Evolutionary conservation across 2,888 invertebrate species (phyloP), one percentile per base, ranked within the genome.

Genomic region (Lasioglossum morio): DNA sequence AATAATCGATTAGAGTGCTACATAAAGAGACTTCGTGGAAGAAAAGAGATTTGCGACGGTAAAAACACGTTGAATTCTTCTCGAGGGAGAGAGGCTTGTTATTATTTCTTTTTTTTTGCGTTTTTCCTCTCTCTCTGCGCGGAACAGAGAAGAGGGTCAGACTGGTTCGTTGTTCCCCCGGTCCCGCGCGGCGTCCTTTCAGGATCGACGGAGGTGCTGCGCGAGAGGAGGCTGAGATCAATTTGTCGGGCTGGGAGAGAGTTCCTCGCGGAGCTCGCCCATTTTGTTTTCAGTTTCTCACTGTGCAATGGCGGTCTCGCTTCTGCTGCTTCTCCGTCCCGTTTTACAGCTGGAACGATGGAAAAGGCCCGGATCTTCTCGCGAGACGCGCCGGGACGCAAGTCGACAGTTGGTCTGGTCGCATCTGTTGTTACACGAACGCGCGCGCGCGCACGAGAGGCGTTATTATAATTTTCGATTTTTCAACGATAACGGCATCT

Each of bases 111-210:
- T 34, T 34, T 66, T 69, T 69, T 81, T 66, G 79, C 76, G 76
- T 81, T 72, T 72, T 77, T 79, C 78, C 72, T 37, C 40, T 73
- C 77, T 70, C 82, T 83, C 79, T 81, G 81, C 70, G 82, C 80
- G 73, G 82, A 84, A 82, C 57, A 78, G 78, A 84, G 84, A 75
- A 87, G 84, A 82, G 89, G 85, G 81, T 87, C 86, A 88, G 90
- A 84, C 87, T 85, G 84, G 86, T 90, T 90, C 87, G 91, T 90
- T 91, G 90, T 91, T 90, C 88, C 90, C 90, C 88, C 90, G 66
- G 73, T 77, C 81, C 84, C 77, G 81, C 86, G 75, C 84, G 82
- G 60, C 57, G 76, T 84, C 83, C 80, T 81, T 80, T 81, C 81
- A 69, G 81, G 73, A 83, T 77, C 77, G 72, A 80, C 82, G 80